Evolutionary conservation across 2,113 vertebrate species (phyloP), one percentile per base, ranked within the genome.

Genomic region (Solenodon paradoxus): DNA sequence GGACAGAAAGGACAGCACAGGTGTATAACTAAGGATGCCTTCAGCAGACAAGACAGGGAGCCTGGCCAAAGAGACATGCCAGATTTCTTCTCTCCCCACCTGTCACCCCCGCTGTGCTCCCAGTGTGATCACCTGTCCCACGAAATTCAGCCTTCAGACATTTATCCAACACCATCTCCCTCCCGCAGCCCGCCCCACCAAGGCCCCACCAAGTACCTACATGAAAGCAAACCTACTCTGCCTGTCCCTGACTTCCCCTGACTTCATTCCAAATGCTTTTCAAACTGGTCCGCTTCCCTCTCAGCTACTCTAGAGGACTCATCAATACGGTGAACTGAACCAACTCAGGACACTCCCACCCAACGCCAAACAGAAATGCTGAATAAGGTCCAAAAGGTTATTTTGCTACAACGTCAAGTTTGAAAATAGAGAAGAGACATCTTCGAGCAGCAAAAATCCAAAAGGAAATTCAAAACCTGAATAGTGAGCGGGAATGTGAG

Each of bases 21-120:
- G 97, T 97, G 94, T 85, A 49, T 53, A 82, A 79, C 95, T 68
- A 72, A 92, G 84, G 88, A 92, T 30, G 85, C 92, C 92, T 92
- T 66, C 94, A 66, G 94, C 95, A 88, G 88, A 97, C 80, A 88
- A 63, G 94, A 59, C 71, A 95, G 94, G 69, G 61, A 97, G 35
- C 66, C 81, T 53, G 61, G 94, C 97, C 97, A 96, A 78, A 92
- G 95, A 81, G 32, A 85, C 30, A 66, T 8, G 96, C 97, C 96
- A 97, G 92, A 45, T 94, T 80, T 71, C 85, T 77, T 88, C 75
- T 90, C 71, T 95, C 42, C 47, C 84, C 96, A 97, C 96, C 96
- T 97, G 96, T 92, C 97, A 95, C 61, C 92, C 90, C 40, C 83
- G 89, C 86, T 85, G 26, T 68, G 72, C 81, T 81, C 94, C 94